A percentile compares a stretch with the other conserved stretches of the same genome.
These are phyloP conservation scores for Drosophila kepulauana DNA, from an alignment of 1,140 invertebrate genomes.

Conservation along the genomic window DNA sequence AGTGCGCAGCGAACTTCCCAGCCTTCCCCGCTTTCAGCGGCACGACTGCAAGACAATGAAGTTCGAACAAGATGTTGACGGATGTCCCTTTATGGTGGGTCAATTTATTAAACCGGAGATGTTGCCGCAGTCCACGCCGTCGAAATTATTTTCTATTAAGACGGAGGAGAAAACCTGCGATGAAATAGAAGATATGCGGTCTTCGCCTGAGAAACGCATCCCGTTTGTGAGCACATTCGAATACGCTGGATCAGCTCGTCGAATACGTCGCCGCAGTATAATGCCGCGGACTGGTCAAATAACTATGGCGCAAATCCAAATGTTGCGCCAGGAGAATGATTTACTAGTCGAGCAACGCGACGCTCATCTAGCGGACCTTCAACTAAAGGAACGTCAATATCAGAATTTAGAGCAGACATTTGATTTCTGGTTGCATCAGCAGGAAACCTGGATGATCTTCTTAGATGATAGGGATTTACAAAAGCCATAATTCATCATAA, in stretches of 20 bases:
- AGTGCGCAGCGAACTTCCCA: slow-evolving; percentile 38
- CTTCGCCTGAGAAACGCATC: slow-evolving; percentile 1
- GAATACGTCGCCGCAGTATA: slow-evolving; percentile 45
- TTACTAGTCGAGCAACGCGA: slow-evolving; percentile 56
- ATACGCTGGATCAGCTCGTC: slow-evolving; percentile 4
- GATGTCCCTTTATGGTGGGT: slow-evolving; percentile 56
- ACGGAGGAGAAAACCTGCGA: slow-evolving; percentile 26
- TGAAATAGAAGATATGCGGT: background rate
- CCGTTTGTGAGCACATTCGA: slow-evolving; percentile 54
- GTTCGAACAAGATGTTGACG: slow-evolving; percentile 46
- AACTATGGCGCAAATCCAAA: slow-evolving; percentile 54
- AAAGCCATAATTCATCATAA: too few species aligned
- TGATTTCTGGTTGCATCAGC: slow-evolving; percentile 38
- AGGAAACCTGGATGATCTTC: slow-evolving; percentile 38
- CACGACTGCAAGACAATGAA: slow-evolving; percentile 16
- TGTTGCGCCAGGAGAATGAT: slow-evolving; percentile 59
- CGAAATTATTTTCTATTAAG: slow-evolving; percentile 15
- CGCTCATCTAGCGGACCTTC: slow-evolving; percentile 31
- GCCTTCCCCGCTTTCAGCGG: slow-evolving; percentile 30
- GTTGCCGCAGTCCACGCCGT: background rate
- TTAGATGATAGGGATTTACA: slow-evolving; percentile 1
- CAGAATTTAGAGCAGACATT: slow-evolving; percentile 47
- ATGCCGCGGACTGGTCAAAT: slow-evolving; percentile 59
- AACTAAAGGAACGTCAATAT: slow-evolving; percentile 60
- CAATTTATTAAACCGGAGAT: slow-evolving; percentile 11